These are phyloP conservation scores for Drosophila neonasuta DNA, from an alignment of 2,888 invertebrate genomes.

Conservation along the genomic window DNA sequence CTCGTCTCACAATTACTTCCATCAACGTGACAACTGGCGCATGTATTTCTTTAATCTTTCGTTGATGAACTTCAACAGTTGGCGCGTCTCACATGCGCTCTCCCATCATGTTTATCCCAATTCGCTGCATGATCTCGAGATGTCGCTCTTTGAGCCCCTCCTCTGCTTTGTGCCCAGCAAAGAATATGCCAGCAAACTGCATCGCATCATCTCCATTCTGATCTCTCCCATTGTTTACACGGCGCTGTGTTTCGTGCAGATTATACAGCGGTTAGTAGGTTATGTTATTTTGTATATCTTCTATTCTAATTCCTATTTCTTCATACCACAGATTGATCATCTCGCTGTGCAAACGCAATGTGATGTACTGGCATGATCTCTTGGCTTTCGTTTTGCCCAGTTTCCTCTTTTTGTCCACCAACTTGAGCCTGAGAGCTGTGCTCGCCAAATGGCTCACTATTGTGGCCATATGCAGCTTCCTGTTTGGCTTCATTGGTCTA, in stretches of 20 bases:
- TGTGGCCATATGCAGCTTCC: slow-evolving; percentile 83
- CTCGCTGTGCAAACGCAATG: slow-evolving; percentile 57
- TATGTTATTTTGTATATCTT: neutral
- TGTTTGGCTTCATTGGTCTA: slow-evolving; percentile 86
- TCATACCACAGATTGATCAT: slow-evolving; percentile 43
- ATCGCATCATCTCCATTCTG: slow-evolving; percentile 83
- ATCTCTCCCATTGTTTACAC: slow-evolving; percentile 82
- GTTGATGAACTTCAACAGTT: slow-evolving; percentile 85
- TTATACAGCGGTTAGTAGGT: slow-evolving; percentile 51
- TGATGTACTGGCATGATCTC: slow-evolving; percentile 80
- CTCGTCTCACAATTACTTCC: slow-evolving; percentile 89
- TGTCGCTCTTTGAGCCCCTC: slow-evolving; percentile 87
- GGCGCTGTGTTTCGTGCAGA: slow-evolving; percentile 44
- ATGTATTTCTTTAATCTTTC: slow-evolving; percentile 89
- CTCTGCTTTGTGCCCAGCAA: slow-evolving; percentile 85
- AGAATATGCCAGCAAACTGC: slow-evolving; percentile 83
- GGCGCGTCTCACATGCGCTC: slow-evolving; percentile 88
- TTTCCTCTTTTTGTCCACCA: slow-evolving; percentile 80
- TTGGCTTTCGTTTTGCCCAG: slow-evolving; percentile 81
- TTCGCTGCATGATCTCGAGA: slow-evolving; percentile 88
- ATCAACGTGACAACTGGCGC: slow-evolving; percentile 88
- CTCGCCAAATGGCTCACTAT: slow-evolving; percentile 84
- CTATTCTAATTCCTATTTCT: neutral
- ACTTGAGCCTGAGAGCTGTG: slow-evolving; percentile 38
- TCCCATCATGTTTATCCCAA: slow-evolving; percentile 91